A percentile compares a stretch with the other conserved stretches of the same genome.
phyloP scores from a whole-genome alignment of 2,797 vertebrate genomes.

The Coreius guichenoti region DNA sequence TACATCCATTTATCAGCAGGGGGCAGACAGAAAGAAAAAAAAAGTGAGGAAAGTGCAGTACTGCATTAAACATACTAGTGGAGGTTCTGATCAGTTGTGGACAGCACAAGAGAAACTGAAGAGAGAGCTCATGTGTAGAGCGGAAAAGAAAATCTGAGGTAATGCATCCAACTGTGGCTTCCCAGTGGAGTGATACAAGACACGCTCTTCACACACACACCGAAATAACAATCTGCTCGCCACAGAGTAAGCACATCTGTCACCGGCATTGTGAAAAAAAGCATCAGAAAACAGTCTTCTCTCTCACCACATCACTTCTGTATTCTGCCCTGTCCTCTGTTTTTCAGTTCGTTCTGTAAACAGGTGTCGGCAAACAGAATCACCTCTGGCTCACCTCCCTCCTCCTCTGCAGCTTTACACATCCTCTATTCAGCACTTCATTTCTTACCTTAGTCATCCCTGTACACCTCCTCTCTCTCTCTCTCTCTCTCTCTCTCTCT shows the following conservation, averaged over 20 bases:
- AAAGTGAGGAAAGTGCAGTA: background rate
- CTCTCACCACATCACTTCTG: conserved; percentile 11
- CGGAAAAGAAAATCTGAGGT: background rate
- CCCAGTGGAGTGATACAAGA: conserved; percentile 35
- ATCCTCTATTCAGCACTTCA: conserved; percentile 37
- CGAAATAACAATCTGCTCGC: conserved; percentile 37
- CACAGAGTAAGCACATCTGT: conserved; percentile 44
- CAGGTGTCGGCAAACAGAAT: conserved; percentile 27
- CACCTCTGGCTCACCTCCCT: conserved; percentile 29
- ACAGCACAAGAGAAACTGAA: background rate
- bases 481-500: conserved; percentile 25
- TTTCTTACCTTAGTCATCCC: conserved; percentile 21
- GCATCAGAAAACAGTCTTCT: background rate
- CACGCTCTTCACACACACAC: conserved; percentile 8
- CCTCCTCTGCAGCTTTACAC: conserved; percentile 37
- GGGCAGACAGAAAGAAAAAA: background rate
- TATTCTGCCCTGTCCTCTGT: background rate
- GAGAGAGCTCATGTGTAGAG: background rate
- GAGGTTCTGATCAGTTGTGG: background rate
- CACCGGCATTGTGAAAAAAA: conserved; percentile 31
- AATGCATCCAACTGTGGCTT: conserved; percentile 43
- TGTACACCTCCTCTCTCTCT: conserved; percentile 7
- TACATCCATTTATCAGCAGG: background rate
- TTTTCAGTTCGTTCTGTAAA: conserved; percentile 14
- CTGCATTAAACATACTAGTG: background rate